A percentile compares a stretch with the other conserved stretches of the same genome.
These are phyloP conservation scores for Dryoscopus gambensis DNA, from an alignment of 2,113 vertebrate genomes.

Conservation along the genomic window DNA sequence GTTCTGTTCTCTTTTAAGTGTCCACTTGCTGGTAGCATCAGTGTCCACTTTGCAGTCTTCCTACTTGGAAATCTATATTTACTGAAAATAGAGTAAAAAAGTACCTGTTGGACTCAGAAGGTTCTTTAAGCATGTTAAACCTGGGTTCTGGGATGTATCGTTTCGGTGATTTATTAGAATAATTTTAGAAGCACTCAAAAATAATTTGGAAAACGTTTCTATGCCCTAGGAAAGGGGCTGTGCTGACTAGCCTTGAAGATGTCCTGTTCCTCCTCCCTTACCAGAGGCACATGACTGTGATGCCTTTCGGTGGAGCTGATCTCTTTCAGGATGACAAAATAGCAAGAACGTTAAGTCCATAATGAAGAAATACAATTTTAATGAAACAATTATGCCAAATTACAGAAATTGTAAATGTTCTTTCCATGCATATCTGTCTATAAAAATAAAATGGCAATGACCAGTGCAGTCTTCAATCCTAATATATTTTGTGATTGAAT, in stretches of 20 bases:
- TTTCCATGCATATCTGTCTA: no score
- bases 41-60: not conserved
- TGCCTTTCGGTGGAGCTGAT: not conserved
- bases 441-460: not conserved
- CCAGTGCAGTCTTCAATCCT: not conserved
- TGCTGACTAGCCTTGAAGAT: not conserved
- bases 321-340: not conserved
- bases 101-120: not conserved
- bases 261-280: not conserved
- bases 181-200: not conserved
- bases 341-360: not conserved
- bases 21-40: not conserved
- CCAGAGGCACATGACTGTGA: not conserved
- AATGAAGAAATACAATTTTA: not conserved
- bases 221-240: not conserved
- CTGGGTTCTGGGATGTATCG: not conserved
- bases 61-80: not conserved
- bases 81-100: not conserved
- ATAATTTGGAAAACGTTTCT: not conserved
- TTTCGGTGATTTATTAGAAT: not conserved
- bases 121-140: not conserved
- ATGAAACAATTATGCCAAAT: not conserved
- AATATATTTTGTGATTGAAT: not conserved
- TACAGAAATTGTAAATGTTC: not conserved
- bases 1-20: not conserved